phyloP scores from a whole-genome alignment of 2,113 vertebrate genomes.

The Corydoras maculifer region DNA sequence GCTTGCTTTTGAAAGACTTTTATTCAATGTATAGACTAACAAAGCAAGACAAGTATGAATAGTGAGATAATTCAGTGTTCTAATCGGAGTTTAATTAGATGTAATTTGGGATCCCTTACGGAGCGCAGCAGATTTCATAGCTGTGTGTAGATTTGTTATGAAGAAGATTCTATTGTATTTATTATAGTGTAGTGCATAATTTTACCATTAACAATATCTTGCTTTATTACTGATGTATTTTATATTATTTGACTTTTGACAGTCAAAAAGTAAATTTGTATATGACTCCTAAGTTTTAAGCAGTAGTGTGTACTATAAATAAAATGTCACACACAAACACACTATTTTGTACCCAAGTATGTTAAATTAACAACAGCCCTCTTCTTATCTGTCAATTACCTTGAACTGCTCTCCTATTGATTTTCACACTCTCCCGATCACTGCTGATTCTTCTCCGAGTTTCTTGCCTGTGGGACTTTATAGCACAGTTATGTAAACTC shows the following conservation, averaged over 20 bases:
- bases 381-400: conserved; percentile 16
- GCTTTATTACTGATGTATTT: neutral
- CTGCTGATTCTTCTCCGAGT: conserved; percentile 1
- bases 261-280: too few relatives aligned
- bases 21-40: conserved; percentile 26
- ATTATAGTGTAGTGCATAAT: too few relatives aligned
- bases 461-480: neutral
- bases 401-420: conserved; percentile 13
- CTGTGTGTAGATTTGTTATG: neutral
- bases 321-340: too few relatives aligned
- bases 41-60: conserved; percentile 31
- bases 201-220: too few relatives aligned
- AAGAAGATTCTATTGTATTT: too few relatives aligned
- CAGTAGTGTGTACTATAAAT: too few relatives aligned
- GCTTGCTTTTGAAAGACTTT: conserved; percentile 10
- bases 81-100: conserved; percentile 7
- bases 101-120: conserved; percentile 6
- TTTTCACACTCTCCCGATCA: conserved; percentile 5
- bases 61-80: conserved; percentile 32
- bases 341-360: too few relatives aligned
- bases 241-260: too few relatives aligned
- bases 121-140: neutral
- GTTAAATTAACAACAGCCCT: conserved; percentile 18
- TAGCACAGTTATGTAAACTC: neutral
- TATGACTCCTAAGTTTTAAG: neutral